phyloP scores from a whole-genome alignment of 2,888 invertebrate species.

The Macrosoma leucophasiata region DNA sequence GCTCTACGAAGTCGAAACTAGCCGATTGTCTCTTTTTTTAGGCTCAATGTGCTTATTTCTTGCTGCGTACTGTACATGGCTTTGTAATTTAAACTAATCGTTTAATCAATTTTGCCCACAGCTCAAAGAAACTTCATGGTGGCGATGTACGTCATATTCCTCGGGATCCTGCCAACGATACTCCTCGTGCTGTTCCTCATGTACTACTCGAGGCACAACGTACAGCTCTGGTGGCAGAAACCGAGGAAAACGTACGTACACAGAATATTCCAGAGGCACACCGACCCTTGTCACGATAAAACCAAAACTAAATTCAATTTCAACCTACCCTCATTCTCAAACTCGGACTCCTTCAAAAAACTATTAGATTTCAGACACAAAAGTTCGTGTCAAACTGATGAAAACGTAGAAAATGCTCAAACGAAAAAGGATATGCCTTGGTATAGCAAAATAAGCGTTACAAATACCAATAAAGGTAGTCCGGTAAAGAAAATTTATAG shows the following conservation, averaged over 20 bases:
- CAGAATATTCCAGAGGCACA: constrained; percentile 26
- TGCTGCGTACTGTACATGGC: no score
- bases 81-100: no score
- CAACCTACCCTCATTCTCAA: constrained; percentile 17
- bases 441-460: constrained; percentile 16
- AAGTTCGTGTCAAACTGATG: no score
- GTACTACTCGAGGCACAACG: constrained; percentile 85
- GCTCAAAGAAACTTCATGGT: constrained; percentile 86
- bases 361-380: constrained; percentile 23
- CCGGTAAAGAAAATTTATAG: constrained; percentile 37
- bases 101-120: constrained; percentile 52
- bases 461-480: constrained; percentile 9
- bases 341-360: constrained; percentile 19
- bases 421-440: constrained; percentile 19
- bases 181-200: constrained; percentile 80
- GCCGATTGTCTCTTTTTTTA: no score
- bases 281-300: constrained; percentile 16
- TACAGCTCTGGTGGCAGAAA: constrained; percentile 68
- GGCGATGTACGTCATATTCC: constrained; percentile 90
- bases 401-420: no score
- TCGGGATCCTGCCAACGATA: constrained; percentile 86
- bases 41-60: no score
- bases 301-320: constrained; percentile 23
- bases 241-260: constrained; percentile 71
- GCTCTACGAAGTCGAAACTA: no score